Evolutionary conservation across 2,888 invertebrate species (phyloP).

Genomic region (Melanargia galathea): DNA sequence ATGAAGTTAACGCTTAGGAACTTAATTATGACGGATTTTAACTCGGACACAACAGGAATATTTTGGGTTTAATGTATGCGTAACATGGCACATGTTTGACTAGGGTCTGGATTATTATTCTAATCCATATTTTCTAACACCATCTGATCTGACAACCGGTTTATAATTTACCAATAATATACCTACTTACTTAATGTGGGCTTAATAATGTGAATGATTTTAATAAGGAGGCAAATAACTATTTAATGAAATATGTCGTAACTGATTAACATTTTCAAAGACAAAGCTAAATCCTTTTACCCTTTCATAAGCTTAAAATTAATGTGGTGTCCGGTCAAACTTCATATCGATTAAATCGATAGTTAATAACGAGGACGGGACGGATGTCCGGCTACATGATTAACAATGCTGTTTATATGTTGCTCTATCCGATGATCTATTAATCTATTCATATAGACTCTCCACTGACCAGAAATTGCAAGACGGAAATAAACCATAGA

Average conservation of each 20-base stretch:
- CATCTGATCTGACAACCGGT: not conserved
- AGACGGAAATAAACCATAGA: not conserved
- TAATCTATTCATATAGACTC: not conserved
- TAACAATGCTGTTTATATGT: not conserved
- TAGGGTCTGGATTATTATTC: not conserved
- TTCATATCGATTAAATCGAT: not conserved
- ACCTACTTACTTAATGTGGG: too few species aligned
- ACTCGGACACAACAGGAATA: not conserved
- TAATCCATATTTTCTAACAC: not conserved
- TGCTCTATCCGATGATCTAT: not conserved
- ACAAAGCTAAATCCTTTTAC: too few species aligned
- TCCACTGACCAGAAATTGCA: not conserved
- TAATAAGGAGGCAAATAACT: too few species aligned
- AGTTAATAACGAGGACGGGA: not conserved
- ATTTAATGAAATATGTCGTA: too few species aligned
- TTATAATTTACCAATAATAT: not conserved
- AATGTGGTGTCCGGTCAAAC: not conserved
- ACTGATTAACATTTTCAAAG: too few species aligned
- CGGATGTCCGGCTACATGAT: not conserved
- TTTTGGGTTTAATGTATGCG: not conserved
- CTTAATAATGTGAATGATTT: too few species aligned
- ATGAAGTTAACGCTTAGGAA: not conserved
- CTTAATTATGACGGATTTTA: not conserved
- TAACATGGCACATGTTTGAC: not conserved
- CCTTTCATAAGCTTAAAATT: too few species aligned